Evolutionary conservation across 92 coral and sea anemone species (phyloP), one percentile per base, ranked within the genome.

Genomic region (Porites cylindrica): DNA sequence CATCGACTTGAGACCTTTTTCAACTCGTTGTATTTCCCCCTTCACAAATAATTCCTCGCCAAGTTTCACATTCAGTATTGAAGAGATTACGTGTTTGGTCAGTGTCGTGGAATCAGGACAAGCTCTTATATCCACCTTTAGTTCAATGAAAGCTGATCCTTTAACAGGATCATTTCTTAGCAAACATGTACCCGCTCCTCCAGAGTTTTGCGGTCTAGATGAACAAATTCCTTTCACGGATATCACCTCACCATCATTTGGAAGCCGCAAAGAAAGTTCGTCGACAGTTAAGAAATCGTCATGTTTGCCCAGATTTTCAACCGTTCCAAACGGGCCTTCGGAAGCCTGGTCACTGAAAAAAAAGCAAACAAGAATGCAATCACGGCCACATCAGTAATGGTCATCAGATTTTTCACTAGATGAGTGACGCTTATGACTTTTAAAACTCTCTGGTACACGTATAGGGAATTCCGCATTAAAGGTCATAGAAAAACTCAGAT

Each of bases 171-270:
- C 91, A 66, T 89, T 92, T 62, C 93, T 52, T 3, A 94, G 75
- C 54, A 85, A 70, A 29, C 91, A 52, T 2, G 88, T 70, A n/a
- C 95, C 93, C 11, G 86, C 88, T 2, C 72, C 85, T 7, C 89
- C 93, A 18, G 24, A 60, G 23, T 66, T 69, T 24, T 38, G 78
- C 20, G 93, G 95, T 86, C 89, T 84, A 51, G 81, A 82, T 7
- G 89, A 79, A 61, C 94, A 89, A 13, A 94, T 66, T 11, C 96
- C 96, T 77, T 16, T 86, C 7, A 91, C 86, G 12, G 90, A 3
- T 43, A 94, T 80, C 24, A 89, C 16, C 60, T 81, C 78, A 8
- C 91, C 91, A 20, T 68, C 66, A 21, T 50, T 1, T 14, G 93
- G 96, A 61, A 43, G 9, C 11, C 43, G 17, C 53, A 66, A 76